A percentile compares a stretch with the other conserved stretches of the same genome.
Conservation (phyloP, 2,797 vertebrate genomes). For the Discoglossus pictus region DNA sequence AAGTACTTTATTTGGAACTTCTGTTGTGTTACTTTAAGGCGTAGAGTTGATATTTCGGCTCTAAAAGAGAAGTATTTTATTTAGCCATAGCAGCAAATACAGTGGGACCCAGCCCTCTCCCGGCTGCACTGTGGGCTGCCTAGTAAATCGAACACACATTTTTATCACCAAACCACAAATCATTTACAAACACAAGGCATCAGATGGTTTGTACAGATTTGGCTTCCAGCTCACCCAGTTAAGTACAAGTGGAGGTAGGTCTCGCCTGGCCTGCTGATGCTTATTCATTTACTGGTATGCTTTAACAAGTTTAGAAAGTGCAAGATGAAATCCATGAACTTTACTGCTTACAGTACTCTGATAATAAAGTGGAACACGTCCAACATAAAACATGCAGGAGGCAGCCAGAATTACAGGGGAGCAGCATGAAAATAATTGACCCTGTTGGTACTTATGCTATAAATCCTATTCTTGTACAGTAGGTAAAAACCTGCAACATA, state of each 20-base stretch:
- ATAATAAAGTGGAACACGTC: slow-evolving; percentile 54
- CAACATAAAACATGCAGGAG: slow-evolving; percentile 54
- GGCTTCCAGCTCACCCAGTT: slow-evolving; percentile 67
- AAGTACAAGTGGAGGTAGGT: slow-evolving; percentile 65
- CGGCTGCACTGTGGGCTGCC: slow-evolving; percentile 63
- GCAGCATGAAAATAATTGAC: slow-evolving; percentile 45
- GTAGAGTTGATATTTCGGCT: slow-evolving; percentile 4
- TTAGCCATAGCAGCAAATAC: slow-evolving; percentile 39
- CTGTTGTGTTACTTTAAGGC: slow-evolving; percentile 23
- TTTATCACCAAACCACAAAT: slow-evolving; percentile 66
- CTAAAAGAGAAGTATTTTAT: slow-evolving; percentile 62
- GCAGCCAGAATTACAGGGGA: slow-evolving; percentile 44
- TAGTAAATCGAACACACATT: slow-evolving; percentile 74
- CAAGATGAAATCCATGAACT: slow-evolving; percentile 65
- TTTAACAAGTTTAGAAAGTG: slow-evolving; percentile 68
- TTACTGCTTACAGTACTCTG: slow-evolving; percentile 47
- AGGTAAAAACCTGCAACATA: slow-evolving; percentile 51
- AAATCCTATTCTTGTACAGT: slow-evolving; percentile 51
- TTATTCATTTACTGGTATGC: slow-evolving; percentile 56
- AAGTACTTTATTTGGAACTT: no score
- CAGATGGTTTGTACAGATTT: slow-evolving; percentile 67
- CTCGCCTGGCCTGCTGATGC: slow-evolving; percentile 55
- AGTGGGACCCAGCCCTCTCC: slow-evolving; percentile 57
- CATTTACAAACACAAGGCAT: slow-evolving; percentile 69
- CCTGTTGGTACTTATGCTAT: slow-evolving; percentile 45